phyloP scores from a whole-genome alignment of 2,113 vertebrate genomes.

The Anser brachyrhynchus region DNA sequence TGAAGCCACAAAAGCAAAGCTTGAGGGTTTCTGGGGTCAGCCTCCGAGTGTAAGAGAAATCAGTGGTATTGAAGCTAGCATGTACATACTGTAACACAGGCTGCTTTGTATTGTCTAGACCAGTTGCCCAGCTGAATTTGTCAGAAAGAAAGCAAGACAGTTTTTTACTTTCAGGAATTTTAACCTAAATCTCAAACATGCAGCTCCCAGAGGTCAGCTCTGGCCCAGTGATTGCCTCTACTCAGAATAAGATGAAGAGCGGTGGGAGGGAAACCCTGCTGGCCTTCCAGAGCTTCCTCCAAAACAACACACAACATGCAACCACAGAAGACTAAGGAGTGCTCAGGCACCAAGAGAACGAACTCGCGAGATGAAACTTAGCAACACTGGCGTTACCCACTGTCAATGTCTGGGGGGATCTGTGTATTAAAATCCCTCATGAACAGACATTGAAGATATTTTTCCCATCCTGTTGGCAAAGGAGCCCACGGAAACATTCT shows the following conservation, averaged over 20 bases:
- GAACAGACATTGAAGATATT: not conserved
- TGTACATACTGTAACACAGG: accelerated
- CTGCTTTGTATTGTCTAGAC: not conserved
- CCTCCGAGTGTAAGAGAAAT: accelerated
- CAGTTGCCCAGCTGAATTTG: not conserved
- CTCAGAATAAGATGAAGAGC: not conserved
- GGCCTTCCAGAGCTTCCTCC: not conserved
- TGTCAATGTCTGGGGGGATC: not conserved
- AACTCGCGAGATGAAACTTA: not conserved
- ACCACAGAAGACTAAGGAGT: not conserved
- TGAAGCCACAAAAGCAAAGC: not conserved
- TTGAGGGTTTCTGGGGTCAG: not conserved
- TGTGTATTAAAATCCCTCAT: not conserved
- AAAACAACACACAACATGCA: not conserved
- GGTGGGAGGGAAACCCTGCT: not conserved
- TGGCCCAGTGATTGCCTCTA: not conserved
- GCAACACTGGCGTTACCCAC: not conserved
- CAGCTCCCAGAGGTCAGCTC: not conserved
- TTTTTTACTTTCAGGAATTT: not conserved
- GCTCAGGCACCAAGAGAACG: not conserved
- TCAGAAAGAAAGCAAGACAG: not conserved
- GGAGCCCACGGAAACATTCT: not conserved
- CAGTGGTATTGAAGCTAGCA: not conserved
- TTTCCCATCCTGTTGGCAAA: not conserved
- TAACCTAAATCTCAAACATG: not conserved